Evolutionary conservation across 2,797 vertebrate species (phyloP), one percentile per base, ranked within the genome.

Genomic region (Etheostoma perlongum): DNA sequence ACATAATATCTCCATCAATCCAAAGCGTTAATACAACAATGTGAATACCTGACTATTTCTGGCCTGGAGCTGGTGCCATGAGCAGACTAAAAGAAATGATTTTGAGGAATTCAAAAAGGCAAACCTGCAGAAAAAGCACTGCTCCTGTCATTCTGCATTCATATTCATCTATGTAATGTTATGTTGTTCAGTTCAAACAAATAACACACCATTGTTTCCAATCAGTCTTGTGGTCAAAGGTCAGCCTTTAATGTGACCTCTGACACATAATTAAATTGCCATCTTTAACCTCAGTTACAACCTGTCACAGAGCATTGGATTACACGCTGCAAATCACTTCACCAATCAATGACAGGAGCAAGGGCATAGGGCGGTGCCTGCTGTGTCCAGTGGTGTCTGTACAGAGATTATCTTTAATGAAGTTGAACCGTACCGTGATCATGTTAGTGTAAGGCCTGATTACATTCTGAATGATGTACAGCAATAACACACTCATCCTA

Each of bases 261-360:
- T 93, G 93, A 93, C 91, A 93, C 89, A 93, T 95, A 94, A 95
- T 94, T 93, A 95, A 94, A 95, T 94, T 86, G 91, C 89, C 91
- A 93, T 94, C 88, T 94, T 95, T 95, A 96, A 95, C 95, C 93
- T 94, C 93, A 80, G 91, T 94, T 93, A 93, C 89, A 88, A 79
- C 83, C 89, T 89, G 94, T 93, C 94, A 95, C 84, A 70, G 76
- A 65, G 82, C 93, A 93, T 94, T 67, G 88, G 84, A 93, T 93
- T 92, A 89, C 81, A 67, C 71, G 83, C 83, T 78, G 83, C 93
- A 95, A 94, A 93, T 94, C 90, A 92, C 82, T 84, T 84, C 62
- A 16, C 71, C 74, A 82, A 93, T 94, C 93, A 93, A 94, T 94
- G 87, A 58, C 49, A 36, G 75, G 9, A 55, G 67, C 44, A 53